Conservation (phyloP, 2,113 vertebrate species). For the Rhinogobius similis region DNA sequence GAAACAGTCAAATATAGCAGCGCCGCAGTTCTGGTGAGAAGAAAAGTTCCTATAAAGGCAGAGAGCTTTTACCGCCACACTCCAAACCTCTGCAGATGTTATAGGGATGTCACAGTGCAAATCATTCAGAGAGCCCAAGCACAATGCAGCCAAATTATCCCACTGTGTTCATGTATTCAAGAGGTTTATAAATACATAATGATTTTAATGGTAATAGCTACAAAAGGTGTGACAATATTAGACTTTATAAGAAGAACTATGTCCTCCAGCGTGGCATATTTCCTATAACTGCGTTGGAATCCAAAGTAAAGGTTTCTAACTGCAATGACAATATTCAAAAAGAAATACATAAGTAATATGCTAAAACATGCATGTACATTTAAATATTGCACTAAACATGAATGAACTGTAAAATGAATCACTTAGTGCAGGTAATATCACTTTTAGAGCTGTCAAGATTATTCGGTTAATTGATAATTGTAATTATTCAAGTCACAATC, state of each 20-base stretch:
- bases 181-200: neutral
- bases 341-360: neutral
- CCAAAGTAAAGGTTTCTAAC: neutral
- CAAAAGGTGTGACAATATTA: neutral
- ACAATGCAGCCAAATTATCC: neutral
- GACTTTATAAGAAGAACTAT: neutral
- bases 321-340: too few species aligned
- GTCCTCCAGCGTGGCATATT: neutral
- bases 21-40: slow-evolving; percentile 26
- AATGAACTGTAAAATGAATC: neutral
- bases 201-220: neutral
- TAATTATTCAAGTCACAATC: too few species aligned
- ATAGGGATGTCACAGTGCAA: neutral
- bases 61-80: slow-evolving; percentile 23
- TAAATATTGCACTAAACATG: neutral
- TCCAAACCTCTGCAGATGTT: slow-evolving; percentile 2
- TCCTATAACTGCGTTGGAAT: neutral
- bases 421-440: neutral
- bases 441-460: too few species aligned
- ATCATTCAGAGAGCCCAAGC: neutral
- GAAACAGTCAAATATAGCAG: slow-evolving; percentile 41
- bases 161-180: neutral
- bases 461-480: too few species aligned
- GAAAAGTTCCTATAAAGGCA: slow-evolving; percentile 30
- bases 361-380: neutral